Base-by-base conservation (phyloP, 1,140 invertebrate species). In the Pseudomyrmex sp. region DNA sequence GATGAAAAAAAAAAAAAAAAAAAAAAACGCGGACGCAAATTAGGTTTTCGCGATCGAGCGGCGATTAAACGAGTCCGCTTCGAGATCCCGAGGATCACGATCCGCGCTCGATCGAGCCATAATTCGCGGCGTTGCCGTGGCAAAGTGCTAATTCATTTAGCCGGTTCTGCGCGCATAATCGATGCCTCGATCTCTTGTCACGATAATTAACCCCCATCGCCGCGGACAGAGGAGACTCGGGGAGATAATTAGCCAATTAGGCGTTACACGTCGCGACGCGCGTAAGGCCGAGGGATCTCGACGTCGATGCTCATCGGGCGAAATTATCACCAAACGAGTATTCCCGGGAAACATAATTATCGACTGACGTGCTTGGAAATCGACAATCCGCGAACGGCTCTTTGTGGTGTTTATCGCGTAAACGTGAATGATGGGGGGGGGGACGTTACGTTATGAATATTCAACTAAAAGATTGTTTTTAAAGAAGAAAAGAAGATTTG, bases 171-270 rank as follows among this genome's bases (percentile, higher is more conserved):
- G 80, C 59, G 20, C 46, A 70, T 61, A 76, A 82, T 82, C 69
- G 72, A 66, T 75, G 50, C 26, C 52, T 54, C 56, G 85, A 85
- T 87, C 84, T 85, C 84, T 87, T 87, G 75, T 82, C 74, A 73
- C 46, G 68, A 62, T 12, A 84, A 88, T 86, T 86, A 82, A 88
- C 83, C 74, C 82, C 74, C 63, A 61, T 72, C 82, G 61, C 72
- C 80, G 56, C 70, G 58, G 65, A 56, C 74, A 66, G 69, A 59
- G 35, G 44, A 73, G 46, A 48, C 65, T 35, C 59, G 59, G 54
- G 79, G 63, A 79, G 85, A 85, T 88, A 88, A 88, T 88, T 86
- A 86, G 75, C 86, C 85, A 88, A 88, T 88, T 88, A 88, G 85
- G 82, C 59, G 82, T 65, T 84, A 86, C 86, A 82, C 63, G 80